phyloP scores from a whole-genome alignment of 2,888 invertebrate genomes.

The Spatulosminthurus flaviceps region DNA sequence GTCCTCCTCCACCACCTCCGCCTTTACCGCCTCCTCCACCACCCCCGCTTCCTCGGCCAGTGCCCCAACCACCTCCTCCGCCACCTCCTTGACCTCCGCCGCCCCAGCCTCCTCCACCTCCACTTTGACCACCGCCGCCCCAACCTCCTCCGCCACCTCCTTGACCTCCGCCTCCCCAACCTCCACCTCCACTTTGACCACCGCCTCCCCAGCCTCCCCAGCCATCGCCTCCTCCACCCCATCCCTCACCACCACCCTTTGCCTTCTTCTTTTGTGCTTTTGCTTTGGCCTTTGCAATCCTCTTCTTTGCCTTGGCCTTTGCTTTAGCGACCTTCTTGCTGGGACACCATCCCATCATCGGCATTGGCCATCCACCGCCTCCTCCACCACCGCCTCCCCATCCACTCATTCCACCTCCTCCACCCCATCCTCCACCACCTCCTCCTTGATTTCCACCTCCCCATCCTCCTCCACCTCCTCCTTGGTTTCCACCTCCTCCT shows the following conservation, averaged over 20 bases:
- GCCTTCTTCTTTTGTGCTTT: too few relatives aligned
- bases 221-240: constrained; percentile 12
- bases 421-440: neutral
- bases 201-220: neutral
- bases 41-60: neutral
- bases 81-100: constrained; percentile 61
- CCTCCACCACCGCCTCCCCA: constrained; percentile 16
- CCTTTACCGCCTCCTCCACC: constrained; percentile 2
- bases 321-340: too few relatives aligned
- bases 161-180: neutral
- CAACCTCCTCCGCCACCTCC: constrained; percentile 6
- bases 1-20: constrained; percentile 18
- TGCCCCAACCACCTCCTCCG: neutral
- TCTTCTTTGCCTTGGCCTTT: too few relatives aligned
- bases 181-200: constrained; percentile 27
- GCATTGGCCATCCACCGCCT: too few relatives aligned
- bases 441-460: neutral
- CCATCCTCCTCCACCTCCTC: constrained; percentile 59
- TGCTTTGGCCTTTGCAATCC: too few relatives aligned
- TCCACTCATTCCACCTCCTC: neutral
- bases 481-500: constrained; percentile 63
- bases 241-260: neutral
- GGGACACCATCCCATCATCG: too few relatives aligned
- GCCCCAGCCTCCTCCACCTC: constrained; percentile 69
- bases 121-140: constrained; percentile 64